Evolutionary conservation across 2,113 vertebrate genomes (phyloP).

Genomic region (Dipodomys merriami): DNA sequence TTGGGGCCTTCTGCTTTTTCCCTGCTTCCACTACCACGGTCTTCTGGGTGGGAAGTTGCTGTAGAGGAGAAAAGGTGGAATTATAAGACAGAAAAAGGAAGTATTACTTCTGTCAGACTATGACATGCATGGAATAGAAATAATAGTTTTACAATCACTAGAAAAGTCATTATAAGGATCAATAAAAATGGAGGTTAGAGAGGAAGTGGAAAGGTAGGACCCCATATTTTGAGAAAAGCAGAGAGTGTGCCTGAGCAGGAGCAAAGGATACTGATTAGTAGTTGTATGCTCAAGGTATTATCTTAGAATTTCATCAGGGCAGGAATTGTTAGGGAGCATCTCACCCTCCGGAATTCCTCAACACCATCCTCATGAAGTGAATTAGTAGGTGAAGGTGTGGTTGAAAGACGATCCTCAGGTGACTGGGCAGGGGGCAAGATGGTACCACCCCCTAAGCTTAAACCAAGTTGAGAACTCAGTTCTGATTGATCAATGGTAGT

Average conservation of each 20-base stretch:
- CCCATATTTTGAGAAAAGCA: constrained; percentile 43
- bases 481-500: constrained; percentile 96
- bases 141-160: constrained; percentile 32
- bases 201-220: constrained; percentile 5
- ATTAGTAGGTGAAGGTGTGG: constrained; percentile 90
- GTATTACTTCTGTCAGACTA: constrained; percentile 4
- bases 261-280: constrained; percentile 23
- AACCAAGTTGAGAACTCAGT: constrained; percentile 93
- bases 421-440: constrained; percentile 89
- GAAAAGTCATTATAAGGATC: constrained; percentile 32
- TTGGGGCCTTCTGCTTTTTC: constrained; percentile 85
- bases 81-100: constrained; percentile 49
- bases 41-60: constrained; percentile 79
- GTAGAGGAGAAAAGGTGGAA: constrained; percentile 60
- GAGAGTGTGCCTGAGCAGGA: constrained; percentile 11
- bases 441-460: constrained; percentile 89
- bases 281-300: constrained; percentile 9
- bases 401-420: constrained; percentile 90
- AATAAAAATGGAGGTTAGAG: constrained; percentile 35
- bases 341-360: constrained; percentile 92
- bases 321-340: constrained; percentile 69
- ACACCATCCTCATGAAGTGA: constrained; percentile 94
- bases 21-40: constrained; percentile 81
- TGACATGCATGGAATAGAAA: background rate
- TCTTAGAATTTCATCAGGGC: constrained; percentile 60